phyloP scores from a whole-genome alignment of 2,888 invertebrate genomes.

The Drosophila aldrichi region DNA sequence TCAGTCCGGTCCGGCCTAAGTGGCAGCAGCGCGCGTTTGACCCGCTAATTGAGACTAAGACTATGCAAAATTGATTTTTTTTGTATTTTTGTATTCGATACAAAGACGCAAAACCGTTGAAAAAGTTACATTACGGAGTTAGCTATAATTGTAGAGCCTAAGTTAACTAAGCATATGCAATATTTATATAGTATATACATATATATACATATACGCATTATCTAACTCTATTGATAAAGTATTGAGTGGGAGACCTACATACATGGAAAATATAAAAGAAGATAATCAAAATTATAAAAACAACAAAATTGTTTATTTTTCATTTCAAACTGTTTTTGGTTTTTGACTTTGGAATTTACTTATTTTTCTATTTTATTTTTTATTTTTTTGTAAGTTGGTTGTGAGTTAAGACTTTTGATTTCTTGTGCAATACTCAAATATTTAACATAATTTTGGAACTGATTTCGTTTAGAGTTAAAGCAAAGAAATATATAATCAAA shows the following conservation, averaged over 20 bases:
- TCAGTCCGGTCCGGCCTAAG: constrained; percentile 1
- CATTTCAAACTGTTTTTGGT: constrained; percentile 34
- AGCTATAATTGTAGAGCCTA: constrained; percentile 53
- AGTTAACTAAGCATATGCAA: constrained; percentile 72
- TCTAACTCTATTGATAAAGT: constrained; percentile 41
- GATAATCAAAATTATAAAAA: constrained; percentile 77
- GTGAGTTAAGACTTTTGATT: constrained; percentile 36
- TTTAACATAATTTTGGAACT: constrained; percentile 2
- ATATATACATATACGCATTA: constrained; percentile 44
- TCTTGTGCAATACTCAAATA: constrained; percentile 23
- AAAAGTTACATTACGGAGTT: constrained; percentile 36
- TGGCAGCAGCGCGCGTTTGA: constrained; percentile 43
- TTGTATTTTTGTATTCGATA: constrained; percentile 80
- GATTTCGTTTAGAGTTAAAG: constrained; percentile 8
- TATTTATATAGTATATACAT: constrained; percentile 62
- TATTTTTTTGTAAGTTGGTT: constrained; percentile 52
- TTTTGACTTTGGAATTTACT: constrained; percentile 28
- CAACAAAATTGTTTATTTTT: constrained; percentile 65
- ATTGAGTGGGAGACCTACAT: constrained; percentile 63
- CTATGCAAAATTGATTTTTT: constrained; percentile 73
- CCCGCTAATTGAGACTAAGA: constrained; percentile 68
- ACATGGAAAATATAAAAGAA: constrained; percentile 81
- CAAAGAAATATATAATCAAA: neutral
- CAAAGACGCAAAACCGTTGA: constrained; percentile 52
- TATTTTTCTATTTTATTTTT: constrained; percentile 32